phyloP scores from a whole-genome alignment of 37 sponge, comb jelly and placozoan genomes.

The Mnemiopsis leidyi region DNA sequence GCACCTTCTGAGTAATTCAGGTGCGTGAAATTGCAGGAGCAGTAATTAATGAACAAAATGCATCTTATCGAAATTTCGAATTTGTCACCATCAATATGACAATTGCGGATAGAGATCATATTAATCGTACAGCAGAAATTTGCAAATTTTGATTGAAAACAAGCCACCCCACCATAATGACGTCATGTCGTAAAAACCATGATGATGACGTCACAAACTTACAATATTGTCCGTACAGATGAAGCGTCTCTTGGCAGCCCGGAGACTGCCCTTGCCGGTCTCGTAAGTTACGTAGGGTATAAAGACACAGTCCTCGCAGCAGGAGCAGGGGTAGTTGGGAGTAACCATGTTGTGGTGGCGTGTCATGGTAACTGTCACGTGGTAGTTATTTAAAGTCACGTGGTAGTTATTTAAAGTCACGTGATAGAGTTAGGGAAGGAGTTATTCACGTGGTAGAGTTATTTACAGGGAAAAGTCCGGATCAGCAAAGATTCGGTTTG shows the following conservation, averaged over 20 bases:
- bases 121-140: no score
- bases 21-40: no score
- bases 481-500: no score
- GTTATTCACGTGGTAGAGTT: not conserved
- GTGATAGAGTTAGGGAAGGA: not conserved
- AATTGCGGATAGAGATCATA: not conserved
- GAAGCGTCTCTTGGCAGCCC: slow-evolving; percentile 10
- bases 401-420: not conserved
- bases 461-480: no score
- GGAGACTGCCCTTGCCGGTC: not conserved
- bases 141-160: no score
- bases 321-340: slow-evolving; percentile 32
- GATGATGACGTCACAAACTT: not conserved
- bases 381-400: not conserved
- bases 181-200: no score
- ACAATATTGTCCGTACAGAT: slow-evolving; percentile 25
- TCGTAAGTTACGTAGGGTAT: not conserved
- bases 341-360: no score
- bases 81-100: not conserved
- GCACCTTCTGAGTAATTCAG: no score
- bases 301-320: slow-evolving; percentile 56
- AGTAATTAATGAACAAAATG: no score
- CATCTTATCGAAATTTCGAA: no score
- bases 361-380: no score
- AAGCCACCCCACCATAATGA: no score